Base-by-base conservation (phyloP, 1,140 invertebrate species). In the Ostrea denselamellosa region DNA sequence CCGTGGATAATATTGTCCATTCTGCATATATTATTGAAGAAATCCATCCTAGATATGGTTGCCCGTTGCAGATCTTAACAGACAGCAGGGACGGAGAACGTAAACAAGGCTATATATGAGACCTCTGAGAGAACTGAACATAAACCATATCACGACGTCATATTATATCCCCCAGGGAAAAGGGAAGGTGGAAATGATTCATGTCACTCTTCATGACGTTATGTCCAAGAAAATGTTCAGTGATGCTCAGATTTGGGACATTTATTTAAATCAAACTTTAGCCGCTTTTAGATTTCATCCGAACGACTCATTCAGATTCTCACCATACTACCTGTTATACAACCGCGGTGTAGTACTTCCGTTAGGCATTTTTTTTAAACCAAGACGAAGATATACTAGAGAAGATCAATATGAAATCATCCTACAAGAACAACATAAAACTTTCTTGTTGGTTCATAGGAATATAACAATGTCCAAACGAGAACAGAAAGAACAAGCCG, bases 61-160 rank as follows among this genome's bases (percentile, higher is more conserved):
- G n/a, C 9, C 81, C 71, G 12, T 56, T 90, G 25, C 34, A 89
- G 85, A 86, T 89, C 3, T 17, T 87, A 0, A 89, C 88, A n/a
- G 89, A 91, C 22, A 91, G 89, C n/a, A 53, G 87, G 89, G 0
- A 87, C 68, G 5, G 88, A 90, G 82, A 89, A 89, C 85, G 77
- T 62, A 1, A 91, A 89, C 22, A 85, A 34, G 58, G 56, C 85
- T 8, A 44, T 54, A 19, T 10, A 58, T 87, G 17, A 87, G 56
- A 68, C 85, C n/a, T 86, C 56, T 86, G 51, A 19, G 25, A 89
- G 51, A 28, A 85, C 34, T 54, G 0, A 58, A 77, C 88, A 52
- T 88, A 84, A 22, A 88, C 88, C 89, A 90, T 87, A 81, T 90
- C 0, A 88, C 68, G 0, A 90, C 87, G 0, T 77, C 85, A 8